phyloP scores from a whole-genome alignment of 2,113 vertebrate genomes.

The Nansenia antarctica region DNA sequence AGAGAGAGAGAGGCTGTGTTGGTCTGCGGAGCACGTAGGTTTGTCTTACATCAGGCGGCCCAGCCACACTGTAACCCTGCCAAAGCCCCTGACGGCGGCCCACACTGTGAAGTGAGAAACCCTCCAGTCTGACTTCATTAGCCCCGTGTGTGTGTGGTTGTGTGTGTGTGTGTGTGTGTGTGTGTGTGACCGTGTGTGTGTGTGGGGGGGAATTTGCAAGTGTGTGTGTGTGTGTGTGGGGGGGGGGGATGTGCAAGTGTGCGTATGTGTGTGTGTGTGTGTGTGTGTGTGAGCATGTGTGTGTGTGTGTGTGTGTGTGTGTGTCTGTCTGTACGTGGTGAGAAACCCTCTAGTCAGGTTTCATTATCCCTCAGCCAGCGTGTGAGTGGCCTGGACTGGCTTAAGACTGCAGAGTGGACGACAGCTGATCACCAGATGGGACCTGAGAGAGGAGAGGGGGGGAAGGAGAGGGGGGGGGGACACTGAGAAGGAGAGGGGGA shows the following conservation, averaged over 20 bases:
- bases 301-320: not conserved
- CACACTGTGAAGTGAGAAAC: conserved; percentile 49
- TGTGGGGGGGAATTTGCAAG: too few species aligned
- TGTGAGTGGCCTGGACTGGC: conserved; percentile 27
- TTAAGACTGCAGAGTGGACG: conserved; percentile 26
- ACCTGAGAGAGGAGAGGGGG: not conserved
- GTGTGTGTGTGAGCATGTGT: too few species aligned
- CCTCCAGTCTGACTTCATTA: conserved; percentile 48
- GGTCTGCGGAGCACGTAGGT: conserved; percentile 23
- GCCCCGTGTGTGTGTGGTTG: conserved; percentile 25
- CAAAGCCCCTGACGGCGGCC: conserved; percentile 37
- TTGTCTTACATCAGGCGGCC: conserved; percentile 24
- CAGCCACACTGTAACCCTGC: conserved; percentile 30
- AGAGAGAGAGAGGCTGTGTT: conserved; percentile 5
- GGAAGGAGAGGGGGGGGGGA: not conserved
- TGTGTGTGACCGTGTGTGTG: too few species aligned
- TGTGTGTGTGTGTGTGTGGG: too few species aligned
- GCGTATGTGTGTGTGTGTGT: too few species aligned
- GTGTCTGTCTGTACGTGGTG: too few species aligned
- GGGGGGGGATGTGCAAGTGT: too few species aligned
- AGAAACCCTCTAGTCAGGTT: conserved; percentile 44
- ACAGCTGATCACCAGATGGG: conserved; percentile 59
- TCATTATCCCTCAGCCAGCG: conserved; percentile 41
- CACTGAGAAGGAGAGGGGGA: conserved; percentile 13
- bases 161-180: too few species aligned